These are phyloP conservation scores for Montipora capricornis DNA, from an alignment of 64 coral and sea anemone species.

Conservation along the genomic window DNA sequence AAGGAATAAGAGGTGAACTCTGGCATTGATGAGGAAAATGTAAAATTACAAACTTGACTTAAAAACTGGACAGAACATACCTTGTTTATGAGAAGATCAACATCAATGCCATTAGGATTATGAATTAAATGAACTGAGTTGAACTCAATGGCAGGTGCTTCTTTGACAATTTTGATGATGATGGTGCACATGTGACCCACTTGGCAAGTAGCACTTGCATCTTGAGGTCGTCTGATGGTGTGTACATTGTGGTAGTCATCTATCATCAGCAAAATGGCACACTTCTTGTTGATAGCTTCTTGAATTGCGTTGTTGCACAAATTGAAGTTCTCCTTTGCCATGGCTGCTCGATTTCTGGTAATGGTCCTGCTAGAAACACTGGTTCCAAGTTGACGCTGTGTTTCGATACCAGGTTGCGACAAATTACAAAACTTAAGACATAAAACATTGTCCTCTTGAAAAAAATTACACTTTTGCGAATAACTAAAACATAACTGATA, in stretches of 20 bases:
- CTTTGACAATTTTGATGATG: slow-evolving; percentile 49
- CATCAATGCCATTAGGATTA: slow-evolving; percentile 38
- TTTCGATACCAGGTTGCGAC: neutral
- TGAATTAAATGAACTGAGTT: slow-evolving; percentile 9
- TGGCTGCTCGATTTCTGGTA: neutral
- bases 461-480: neutral
- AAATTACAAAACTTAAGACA: neutral
- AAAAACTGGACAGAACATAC: slow-evolving; percentile 33
- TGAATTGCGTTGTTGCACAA: neutral
- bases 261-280: neutral
- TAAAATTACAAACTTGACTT: slow-evolving; percentile 6
- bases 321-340: neutral
- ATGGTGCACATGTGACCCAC: slow-evolving; percentile 43
- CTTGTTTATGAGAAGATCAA: slow-evolving; percentile 54
- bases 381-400: neutral
- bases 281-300: neutral
- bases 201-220: neutral
- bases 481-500: slow-evolving; percentile 47
- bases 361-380: neutral
- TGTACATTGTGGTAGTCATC: slow-evolving; percentile 7
- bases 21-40: slow-evolving; percentile 59
- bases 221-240: slow-evolving; percentile 1
- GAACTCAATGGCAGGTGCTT: slow-evolving; percentile 15
- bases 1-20: slow-evolving; percentile 11
- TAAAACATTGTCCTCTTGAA: neutral